Evolutionary conservation across 2,797 vertebrate species (phyloP).

Genomic region (Tangara arthus): DNA sequence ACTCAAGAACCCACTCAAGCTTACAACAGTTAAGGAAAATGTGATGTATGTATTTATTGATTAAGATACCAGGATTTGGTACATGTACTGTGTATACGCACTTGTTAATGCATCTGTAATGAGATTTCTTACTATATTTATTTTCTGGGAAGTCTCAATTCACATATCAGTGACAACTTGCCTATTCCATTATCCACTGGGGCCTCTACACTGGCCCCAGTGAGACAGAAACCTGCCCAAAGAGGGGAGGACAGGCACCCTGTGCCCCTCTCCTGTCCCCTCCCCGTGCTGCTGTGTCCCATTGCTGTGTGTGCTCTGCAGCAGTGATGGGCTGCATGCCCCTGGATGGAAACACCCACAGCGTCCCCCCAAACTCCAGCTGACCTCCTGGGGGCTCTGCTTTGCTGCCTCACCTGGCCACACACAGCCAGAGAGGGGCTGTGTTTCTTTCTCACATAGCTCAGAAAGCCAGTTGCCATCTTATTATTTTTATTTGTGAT

Average conservation of each 20-base stretch:
- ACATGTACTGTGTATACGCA: too few relatives aligned
- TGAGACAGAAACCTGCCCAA: neutral
- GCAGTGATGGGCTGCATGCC: neutral
- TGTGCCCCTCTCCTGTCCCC: neutral
- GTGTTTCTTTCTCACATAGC: neutral
- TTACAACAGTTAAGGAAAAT: too few relatives aligned
- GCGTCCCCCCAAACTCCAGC: too few relatives aligned
- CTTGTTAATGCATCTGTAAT: too few relatives aligned
- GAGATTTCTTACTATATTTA: too few relatives aligned
- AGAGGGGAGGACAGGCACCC: neutral
- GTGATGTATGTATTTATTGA: too few relatives aligned
- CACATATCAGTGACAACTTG: too few relatives aligned
- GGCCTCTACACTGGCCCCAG: neutral
- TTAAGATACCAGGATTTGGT: too few relatives aligned
- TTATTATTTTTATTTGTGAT: neutral
- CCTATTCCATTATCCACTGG: too few relatives aligned
- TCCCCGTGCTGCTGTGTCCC: neutral
- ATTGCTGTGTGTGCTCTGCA: neutral
- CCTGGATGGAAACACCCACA: neutral
- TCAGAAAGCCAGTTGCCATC: neutral
- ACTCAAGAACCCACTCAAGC: too few relatives aligned
- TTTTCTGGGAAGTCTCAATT: too few relatives aligned
- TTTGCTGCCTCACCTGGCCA: neutral
- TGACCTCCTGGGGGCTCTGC: neutral
- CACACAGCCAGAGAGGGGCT: neutral